Percentiles rank a stretch among this genome's conserved stretches.
These are phyloP conservation scores for Diploptera punctata DNA, from an alignment of 2,888 invertebrate species.

Conservation along the genomic window DNA sequence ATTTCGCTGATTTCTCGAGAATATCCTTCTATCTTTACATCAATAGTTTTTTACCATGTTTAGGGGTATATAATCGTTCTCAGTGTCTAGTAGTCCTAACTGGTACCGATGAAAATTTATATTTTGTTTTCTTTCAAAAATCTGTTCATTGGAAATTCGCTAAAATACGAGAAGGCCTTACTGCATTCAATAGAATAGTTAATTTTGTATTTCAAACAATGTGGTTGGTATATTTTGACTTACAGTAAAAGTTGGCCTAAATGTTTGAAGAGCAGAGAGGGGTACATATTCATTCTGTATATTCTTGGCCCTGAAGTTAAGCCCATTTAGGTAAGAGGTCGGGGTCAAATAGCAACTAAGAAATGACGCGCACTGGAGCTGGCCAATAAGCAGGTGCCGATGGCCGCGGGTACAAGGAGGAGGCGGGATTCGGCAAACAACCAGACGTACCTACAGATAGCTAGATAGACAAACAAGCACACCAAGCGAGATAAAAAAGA, in stretches of 20 bases:
- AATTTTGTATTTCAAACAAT: no score
- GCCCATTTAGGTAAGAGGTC: conserved; percentile 28
- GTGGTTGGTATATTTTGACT: no score
- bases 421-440: conserved; percentile 30
- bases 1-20: no score
- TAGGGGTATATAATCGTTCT: no score
- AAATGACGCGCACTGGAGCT: conserved; percentile 28
- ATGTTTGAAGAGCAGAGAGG: not conserved
- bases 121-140: no score
- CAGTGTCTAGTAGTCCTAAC: no score
- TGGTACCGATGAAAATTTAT: no score
- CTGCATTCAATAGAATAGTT: no score
- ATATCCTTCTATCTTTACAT: no score
- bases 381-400: conserved; percentile 31
- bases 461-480: conserved; percentile 28
- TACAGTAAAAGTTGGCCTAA: not conserved
- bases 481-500: conserved; percentile 14
- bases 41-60: no score
- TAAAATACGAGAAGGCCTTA: no score
- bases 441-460: conserved; percentile 30
- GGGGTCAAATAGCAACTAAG: conserved; percentile 26
- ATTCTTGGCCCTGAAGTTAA: conserved; percentile 24
- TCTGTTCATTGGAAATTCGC: no score
- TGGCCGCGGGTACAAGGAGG: conserved; percentile 26
- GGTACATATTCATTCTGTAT: conserved; percentile 6